Evolutionary conservation across 2,797 vertebrate species (phyloP), one percentile per base, ranked within the genome.

Genomic region (Hippocampus kuda): DNA sequence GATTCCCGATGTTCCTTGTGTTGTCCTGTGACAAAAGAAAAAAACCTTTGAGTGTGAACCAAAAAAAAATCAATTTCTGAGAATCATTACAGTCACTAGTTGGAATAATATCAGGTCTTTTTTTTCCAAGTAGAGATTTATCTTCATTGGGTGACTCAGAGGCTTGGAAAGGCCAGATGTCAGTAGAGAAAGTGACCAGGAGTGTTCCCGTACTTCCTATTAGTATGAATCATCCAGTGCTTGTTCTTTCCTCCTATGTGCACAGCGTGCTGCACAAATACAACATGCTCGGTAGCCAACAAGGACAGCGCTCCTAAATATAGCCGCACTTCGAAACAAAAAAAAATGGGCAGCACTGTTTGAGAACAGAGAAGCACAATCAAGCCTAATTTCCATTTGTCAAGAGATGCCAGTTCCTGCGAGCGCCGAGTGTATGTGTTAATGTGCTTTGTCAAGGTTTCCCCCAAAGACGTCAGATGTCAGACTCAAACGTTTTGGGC

Each of bases 281-380:
- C 79, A 72, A 80, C 68, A 73, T 88, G 84, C 88, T 88, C 85
- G 81, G 69, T 75, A 83, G 84, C 80, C 79, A 88, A 84, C 82
- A 86, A 82, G 62, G 80, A 88, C 83, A 86, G 81, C 81, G 79
- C 74, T 76, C 75, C 79, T 84, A 87, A 89, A 90, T 89, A 88
- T 89, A 88, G 88, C 82, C 18, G 30, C 27, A 20, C 59, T 70
- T 79, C 83, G 82, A 88, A 91, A 89, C 88, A 88, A 85, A 86
- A 38, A 34, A 75, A 86, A 86, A 74, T 30, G 22, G 75, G 76
- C 68, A 60, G 74, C 20, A 6, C 9, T 24, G 22, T 24, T 30
- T 60, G 59, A 9, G 26, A 18, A 16, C 59, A 22, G 59, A 46
- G 41, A 24, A 46, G 44, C 7, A 27, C 44, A 48, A 27, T 27